Evolutionary conservation across 2,797 vertebrate species (phyloP).

Genomic region (Lepidocolaptes lacrymiger): DNA sequence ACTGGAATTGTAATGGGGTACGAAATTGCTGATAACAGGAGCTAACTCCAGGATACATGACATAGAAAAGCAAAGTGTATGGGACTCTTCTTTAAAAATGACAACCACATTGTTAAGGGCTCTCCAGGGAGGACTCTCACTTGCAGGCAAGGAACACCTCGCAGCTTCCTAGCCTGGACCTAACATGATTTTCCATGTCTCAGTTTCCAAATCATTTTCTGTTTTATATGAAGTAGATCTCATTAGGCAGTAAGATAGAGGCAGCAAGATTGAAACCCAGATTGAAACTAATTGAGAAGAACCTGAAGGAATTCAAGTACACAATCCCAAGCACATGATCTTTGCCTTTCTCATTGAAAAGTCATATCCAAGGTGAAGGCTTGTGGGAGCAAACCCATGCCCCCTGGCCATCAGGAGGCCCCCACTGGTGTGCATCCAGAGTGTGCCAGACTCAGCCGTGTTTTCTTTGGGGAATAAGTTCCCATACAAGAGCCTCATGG

Average conservation of each 20-base stretch:
- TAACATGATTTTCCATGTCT: neutral
- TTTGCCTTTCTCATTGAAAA: neutral
- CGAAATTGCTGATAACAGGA: neutral
- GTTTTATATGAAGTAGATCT: neutral
- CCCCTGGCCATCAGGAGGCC: neutral
- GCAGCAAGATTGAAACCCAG: neutral
- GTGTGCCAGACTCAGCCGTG: fast-evolving
- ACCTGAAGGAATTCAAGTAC: neutral
- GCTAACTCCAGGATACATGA: neutral
- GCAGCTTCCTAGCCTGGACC: neutral
- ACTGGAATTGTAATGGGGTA: neutral
- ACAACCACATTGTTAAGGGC: neutral
- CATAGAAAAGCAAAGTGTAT: neutral
- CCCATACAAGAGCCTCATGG: neutral
- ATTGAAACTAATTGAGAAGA: neutral
- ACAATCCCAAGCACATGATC: neutral
- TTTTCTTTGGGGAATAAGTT: neutral
- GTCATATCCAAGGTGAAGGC: fast-evolving
- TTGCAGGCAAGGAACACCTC: fast-evolving
- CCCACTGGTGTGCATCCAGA: neutral
- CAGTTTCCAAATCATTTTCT: neutral
- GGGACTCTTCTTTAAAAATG: neutral
- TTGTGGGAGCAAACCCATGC: fast-evolving
- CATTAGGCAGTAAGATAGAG: neutral
- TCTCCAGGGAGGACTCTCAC: neutral